Evolutionary conservation across 2,888 invertebrate genomes (phyloP), one percentile per base, ranked within the genome.

Genomic region (Mimas tiliae): DNA sequence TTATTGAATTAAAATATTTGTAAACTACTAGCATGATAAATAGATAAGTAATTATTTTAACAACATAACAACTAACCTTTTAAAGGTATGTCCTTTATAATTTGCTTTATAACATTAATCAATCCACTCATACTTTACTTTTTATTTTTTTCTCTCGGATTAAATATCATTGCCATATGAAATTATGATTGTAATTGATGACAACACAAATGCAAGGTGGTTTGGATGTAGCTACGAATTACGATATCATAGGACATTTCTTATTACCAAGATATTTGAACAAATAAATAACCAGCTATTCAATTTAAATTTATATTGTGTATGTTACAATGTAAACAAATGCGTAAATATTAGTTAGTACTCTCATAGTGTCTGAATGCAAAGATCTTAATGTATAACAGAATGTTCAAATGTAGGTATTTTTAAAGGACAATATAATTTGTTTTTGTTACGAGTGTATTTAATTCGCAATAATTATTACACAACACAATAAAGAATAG

Each of bases 141-240:
- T 63, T 65, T 45, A 48, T 27, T 67, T 68, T 65, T 58, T 38
- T 55, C 34, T 55, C 42, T 42, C 6, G 19, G 4, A 55, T 34
- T 55, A 68, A 69, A 67, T 70, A 76, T 74, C 75, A 73, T 76
- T 76, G 76, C 74, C 76, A 72, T 74, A 78, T 75, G 65, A 69
- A 72, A 75, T 73, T 75, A 70, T 82, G 81, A 84, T 82, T 77
- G 79, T 80, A 74, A 83, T 82, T 81, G 82, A 84, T 83, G 80
- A 74, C 67, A 63, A 68, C 70, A 77, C 74, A 73, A 73, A 76
- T 67, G 79, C 84, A 84, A n/a, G 81, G 79, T 82, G 81, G 38
- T 58, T 58, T 42, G 6, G 38, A 16, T 19, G 19, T 12, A 19
- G 34, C 19, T 58, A 19, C 42, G 12, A 19, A 12, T 19, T 19